Evolutionary conservation across 2,113 vertebrate species (phyloP).

Genomic region (Tachysurus vachellii): DNA sequence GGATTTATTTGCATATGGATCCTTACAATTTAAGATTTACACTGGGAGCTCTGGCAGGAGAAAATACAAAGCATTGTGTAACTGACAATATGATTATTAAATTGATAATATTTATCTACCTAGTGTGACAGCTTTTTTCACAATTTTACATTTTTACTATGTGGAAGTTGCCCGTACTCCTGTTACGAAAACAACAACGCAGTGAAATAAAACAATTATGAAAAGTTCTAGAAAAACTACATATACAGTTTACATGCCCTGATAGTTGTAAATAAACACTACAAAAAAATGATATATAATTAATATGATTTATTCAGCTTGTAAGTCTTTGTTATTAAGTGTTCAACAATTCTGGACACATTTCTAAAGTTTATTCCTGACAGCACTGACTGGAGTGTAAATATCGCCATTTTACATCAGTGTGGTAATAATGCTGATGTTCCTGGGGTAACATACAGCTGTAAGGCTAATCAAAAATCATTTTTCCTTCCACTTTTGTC

Average conservation of each 20-base stretch:
- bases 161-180: no score
- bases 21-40: background rate
- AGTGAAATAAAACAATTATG: no score
- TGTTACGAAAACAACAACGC: background rate
- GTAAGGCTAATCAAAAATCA: background rate
- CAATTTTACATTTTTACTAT: no score
- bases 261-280: background rate
- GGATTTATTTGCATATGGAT: background rate
- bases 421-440: background rate
- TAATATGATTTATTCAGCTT: background rate
- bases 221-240: background rate
- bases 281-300: background rate
- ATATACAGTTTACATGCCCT: background rate
- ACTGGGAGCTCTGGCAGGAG: background rate
- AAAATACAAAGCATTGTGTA: conserved; percentile 1
- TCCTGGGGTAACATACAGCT: background rate
- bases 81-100: background rate
- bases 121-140: background rate
- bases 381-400: background rate
- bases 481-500: background rate
- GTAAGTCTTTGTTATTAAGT: background rate
- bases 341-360: background rate
- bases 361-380: background rate
- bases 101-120: background rate
- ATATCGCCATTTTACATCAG: background rate